phyloP scores from a whole-genome alignment of 30 jellyfish, hydroid and myxozoan species.

The Aurelia sp. region DNA sequence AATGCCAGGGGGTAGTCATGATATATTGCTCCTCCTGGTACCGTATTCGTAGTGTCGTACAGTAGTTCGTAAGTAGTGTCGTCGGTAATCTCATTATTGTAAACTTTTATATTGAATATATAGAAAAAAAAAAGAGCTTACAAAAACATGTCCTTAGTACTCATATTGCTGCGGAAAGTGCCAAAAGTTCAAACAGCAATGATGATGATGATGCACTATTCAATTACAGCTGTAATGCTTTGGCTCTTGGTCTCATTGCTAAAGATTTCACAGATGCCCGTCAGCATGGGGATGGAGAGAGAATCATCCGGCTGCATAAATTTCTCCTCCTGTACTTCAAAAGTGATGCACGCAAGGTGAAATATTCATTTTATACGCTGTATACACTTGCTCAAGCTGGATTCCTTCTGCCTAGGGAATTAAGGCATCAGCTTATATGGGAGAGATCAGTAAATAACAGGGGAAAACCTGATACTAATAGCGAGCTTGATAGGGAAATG shows the following conservation, averaged over 20 bases:
- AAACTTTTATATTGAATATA: too few relatives aligned
- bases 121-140: background rate
- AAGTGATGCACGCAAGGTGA: background rate
- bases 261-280: constrained; percentile 21
- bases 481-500: constrained; percentile 24
- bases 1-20: too few relatives aligned
- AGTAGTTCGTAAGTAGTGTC: too few relatives aligned
- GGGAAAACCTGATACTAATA: constrained; percentile 6
- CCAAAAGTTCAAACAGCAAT: too few relatives aligned
- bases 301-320: constrained; percentile 18
- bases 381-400: background rate
- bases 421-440: constrained; percentile 5
- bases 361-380: constrained; percentile 16
- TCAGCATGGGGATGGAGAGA: constrained; percentile 41
- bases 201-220: too few relatives aligned
- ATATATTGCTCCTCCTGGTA: too few relatives aligned
- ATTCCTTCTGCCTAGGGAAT: constrained; percentile 13
- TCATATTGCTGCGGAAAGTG: too few relatives aligned
- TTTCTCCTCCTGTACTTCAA: constrained; percentile 1
- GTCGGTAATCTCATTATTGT: too few relatives aligned
- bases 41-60: too few relatives aligned
- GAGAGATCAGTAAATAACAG: constrained; percentile 17
- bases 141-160: background rate
- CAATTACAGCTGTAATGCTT: too few relatives aligned
- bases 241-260: constrained; percentile 6